Evolutionary conservation across 2,113 vertebrate species (phyloP), one percentile per base, ranked within the genome.

Genomic region (Leptobrachium ailaonicum): DNA sequence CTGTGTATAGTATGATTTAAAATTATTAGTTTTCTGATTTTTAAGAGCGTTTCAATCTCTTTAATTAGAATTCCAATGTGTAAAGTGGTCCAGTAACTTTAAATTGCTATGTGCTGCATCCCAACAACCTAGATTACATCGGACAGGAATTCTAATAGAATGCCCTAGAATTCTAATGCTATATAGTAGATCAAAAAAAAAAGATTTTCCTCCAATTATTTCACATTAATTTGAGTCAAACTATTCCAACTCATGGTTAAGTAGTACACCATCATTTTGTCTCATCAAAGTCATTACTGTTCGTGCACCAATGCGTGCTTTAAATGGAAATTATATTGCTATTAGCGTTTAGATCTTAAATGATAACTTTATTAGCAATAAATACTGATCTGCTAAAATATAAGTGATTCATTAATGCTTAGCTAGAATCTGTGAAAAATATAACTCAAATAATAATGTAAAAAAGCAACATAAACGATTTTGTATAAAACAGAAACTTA

Each of bases 61-160:
- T 80, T 86, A 87, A 89, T 88, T 89, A 85, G 73, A 88, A 88
- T 87, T 89, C 84, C 85, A 89, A 85, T 88, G 87, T 88, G 71
- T 86, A 82, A 88, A 89, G 85, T 0, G 0, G 79, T 87, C 75
- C 82, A 88, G 73, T 88, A 87, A 83, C 76, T 92, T 91, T 75
- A 85, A 89, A 87, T 86, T 89, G 82, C 82, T 86, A 41, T 85
- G 71, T 82, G 72, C 64, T 83, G 13, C 84, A 83, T 79, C 80
- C 70, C 50, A 73, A 82, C 82, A 80, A 41, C 71, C 67, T 82
- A 71, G 62, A 83, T 42, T n/a, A 81, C 76, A 86, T 79, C 64
- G 77, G 87, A 84, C 63, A 70, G 71, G 83, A 87, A 20, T 54
- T 11, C 56, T 78, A 76, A n/a, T 79, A 77, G 83, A 83, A 81